Conservation (phyloP, 2,113 vertebrate genomes). For the Patagioenas fasciata region DNA sequence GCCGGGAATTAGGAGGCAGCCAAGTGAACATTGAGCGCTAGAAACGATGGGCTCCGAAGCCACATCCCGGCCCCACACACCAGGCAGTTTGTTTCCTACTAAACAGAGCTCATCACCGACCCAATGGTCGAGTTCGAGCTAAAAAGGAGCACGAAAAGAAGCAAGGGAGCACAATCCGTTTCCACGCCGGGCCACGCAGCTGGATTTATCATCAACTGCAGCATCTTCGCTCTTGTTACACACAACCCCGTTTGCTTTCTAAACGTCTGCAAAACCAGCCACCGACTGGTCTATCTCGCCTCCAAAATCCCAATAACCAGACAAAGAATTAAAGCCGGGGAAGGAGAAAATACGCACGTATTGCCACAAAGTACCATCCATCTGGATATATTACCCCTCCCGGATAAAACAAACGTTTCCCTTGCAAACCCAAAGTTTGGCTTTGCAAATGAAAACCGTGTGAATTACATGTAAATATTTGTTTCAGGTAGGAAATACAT, state of each 20-base stretch:
- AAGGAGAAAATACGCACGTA: not conserved
- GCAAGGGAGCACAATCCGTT: not conserved
- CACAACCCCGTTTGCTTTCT: not conserved
- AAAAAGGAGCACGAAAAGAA: not conserved
- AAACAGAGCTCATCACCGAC: not conserved
- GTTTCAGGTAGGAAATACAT: not conserved
- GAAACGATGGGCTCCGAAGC: not conserved
- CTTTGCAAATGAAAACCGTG: conserved; percentile 31
- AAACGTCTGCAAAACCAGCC: not conserved
- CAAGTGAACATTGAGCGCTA: not conserved
- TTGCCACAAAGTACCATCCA: conserved; percentile 28
- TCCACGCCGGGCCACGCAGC: not conserved
- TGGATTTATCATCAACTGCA: not conserved
- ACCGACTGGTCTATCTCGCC: not conserved
- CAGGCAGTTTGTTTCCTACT: not conserved
- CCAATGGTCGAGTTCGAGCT: not conserved
- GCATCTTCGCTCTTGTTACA: not conserved
- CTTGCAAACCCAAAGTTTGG: not conserved
- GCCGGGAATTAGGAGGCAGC: not conserved
- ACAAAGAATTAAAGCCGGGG: conserved; percentile 49
- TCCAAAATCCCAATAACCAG: not conserved
- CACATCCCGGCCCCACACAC: not conserved
- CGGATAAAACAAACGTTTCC: not conserved
- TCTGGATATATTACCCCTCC: not conserved
- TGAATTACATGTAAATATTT: not conserved